Percentiles rank a stretch among this genome's conserved stretches.
These are phyloP conservation scores for Atherinosoma microstoma DNA, from an alignment of 2,797 vertebrate species.

Conservation along the genomic window DNA sequence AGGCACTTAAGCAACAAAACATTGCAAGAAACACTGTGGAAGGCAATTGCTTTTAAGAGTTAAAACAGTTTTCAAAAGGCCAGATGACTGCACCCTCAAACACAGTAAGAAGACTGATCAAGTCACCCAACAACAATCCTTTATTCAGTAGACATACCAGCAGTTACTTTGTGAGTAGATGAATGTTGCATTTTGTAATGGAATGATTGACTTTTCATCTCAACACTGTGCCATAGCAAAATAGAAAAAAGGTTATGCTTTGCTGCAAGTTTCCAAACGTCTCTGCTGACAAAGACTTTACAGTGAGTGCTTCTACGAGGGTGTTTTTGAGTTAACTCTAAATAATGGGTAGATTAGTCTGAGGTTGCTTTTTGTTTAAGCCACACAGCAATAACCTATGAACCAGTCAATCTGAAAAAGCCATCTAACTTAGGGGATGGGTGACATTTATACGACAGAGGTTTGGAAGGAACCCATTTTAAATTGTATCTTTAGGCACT, in stretches of 20 bases:
- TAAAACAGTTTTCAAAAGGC: conserved; percentile 46
- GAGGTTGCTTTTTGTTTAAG: conserved; percentile 24
- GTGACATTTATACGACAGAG: too few species aligned
- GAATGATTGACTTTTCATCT: conserved; percentile 46
- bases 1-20: conserved; percentile 39
- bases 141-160: conserved; percentile 46
- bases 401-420: too few species aligned
- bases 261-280: conserved; percentile 63
- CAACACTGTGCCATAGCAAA: conserved; percentile 43
- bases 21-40: conserved; percentile 28
- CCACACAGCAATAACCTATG: too few species aligned
- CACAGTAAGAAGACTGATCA: conserved; percentile 20
- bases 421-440: too few species aligned
- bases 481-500: too few species aligned
- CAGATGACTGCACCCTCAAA: conserved; percentile 28
- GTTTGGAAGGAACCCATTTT: too few species aligned
- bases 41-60: conserved; percentile 44
- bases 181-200: conserved; percentile 51
- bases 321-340: conserved; percentile 59
- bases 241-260: conserved; percentile 52
- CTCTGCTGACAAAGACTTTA: conserved; percentile 65
- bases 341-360: conserved; percentile 42
- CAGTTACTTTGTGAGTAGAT: conserved; percentile 50
- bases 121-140: conserved; percentile 44
- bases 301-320: conserved; percentile 40